A percentile compares a stretch with the other conserved stretches of the same genome.
These are phyloP conservation scores for Gryon sp. DNA, from an alignment of 1,140 invertebrate genomes.

Conservation along the genomic window DNA sequence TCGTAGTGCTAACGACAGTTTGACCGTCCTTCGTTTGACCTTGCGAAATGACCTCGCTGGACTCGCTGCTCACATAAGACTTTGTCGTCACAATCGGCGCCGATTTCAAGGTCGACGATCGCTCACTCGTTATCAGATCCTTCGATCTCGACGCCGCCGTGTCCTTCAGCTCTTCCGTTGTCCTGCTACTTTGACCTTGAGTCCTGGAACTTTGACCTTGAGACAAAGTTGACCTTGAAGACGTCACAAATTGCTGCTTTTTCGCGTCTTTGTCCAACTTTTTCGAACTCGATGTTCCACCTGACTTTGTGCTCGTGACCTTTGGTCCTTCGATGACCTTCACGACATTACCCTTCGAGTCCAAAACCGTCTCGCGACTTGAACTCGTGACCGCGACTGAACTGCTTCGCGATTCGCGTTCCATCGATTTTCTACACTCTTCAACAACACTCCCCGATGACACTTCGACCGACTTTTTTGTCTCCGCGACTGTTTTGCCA, in stretches of 20 bases:
- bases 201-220: constrained; percentile 21
- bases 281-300: constrained; percentile 14
- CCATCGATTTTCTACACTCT: constrained; percentile 65
- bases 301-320: neutral
- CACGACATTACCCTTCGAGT: constrained; percentile 73
- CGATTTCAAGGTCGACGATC: constrained; percentile 15
- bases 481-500: constrained; percentile 34
- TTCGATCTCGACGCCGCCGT: constrained; percentile 41
- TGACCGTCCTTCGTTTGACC: constrained; percentile 65
- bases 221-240: neutral
- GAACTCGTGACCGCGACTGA: constrained; percentile 68
- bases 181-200: too few species aligned
- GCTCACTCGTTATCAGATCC: constrained; percentile 62
- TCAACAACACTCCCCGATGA: constrained; percentile 70
- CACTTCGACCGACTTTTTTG: constrained; percentile 64
- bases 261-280: neutral
- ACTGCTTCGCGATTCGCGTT: constrained; percentile 68
- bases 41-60: constrained; percentile 56
- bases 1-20: constrained; percentile 60
- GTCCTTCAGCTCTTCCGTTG: too few species aligned
- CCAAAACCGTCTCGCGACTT: constrained; percentile 70
- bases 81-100: constrained; percentile 32
- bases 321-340: constrained; percentile 67
- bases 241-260: neutral
- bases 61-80: constrained; percentile 60